These are phyloP conservation scores for Elymnias hypermnestra DNA, from an alignment of 1,140 invertebrate genomes.

Conservation along the genomic window DNA sequence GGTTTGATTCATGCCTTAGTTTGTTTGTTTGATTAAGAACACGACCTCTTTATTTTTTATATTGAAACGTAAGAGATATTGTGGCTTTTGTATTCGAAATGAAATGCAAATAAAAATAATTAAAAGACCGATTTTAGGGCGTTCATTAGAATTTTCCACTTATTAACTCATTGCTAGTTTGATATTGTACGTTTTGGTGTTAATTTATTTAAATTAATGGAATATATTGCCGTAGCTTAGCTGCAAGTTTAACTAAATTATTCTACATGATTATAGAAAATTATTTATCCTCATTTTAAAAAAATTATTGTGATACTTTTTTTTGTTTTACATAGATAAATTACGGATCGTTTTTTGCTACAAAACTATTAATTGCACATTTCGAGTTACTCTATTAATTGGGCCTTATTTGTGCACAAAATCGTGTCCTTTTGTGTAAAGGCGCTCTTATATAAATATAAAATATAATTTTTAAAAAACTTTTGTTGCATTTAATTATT, in stretches of 20 bases:
- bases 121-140: too few species aligned
- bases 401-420: conserved; percentile 42
- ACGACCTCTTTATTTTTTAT: too few species aligned
- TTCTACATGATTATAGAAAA: too few species aligned
- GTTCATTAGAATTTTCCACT: too few species aligned
- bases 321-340: conserved; percentile 5
- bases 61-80: too few species aligned
- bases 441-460: not conserved
- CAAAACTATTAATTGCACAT: not conserved
- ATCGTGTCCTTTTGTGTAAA: conserved; percentile 8
- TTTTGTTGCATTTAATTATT: conserved; percentile 51
- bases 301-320: conserved; percentile 9
- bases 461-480: conserved; percentile 23
- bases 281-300: not conserved
- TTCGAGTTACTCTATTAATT: not conserved
- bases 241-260: too few species aligned
- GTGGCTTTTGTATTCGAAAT: too few species aligned
- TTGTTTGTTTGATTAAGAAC: conserved; percentile 67
- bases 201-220: not conserved
- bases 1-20: conserved; percentile 64
- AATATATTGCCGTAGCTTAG: conserved; percentile 13
- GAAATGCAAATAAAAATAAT: too few species aligned
- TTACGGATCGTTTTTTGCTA: conserved; percentile 7
- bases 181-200: too few species aligned
- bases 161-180: too few species aligned